Conservation (phyloP, 64 coral and sea anemone species). For the Montipora capricornis region DNA sequence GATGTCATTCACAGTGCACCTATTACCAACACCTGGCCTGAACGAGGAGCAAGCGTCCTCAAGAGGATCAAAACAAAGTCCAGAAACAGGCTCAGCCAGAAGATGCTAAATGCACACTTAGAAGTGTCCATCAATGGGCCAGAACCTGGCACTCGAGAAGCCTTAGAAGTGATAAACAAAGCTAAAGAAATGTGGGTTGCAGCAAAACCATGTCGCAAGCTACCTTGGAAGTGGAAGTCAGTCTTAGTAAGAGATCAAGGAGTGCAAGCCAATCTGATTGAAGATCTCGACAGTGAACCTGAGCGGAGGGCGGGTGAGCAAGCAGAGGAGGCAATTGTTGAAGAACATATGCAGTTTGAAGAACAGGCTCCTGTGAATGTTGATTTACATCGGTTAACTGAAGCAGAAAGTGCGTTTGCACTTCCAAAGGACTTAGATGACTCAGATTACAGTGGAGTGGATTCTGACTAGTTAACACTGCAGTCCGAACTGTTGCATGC, state of each 20-base stretch:
- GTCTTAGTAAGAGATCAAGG: slow-evolving; percentile 48
- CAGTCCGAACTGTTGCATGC: no score
- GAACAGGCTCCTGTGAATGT: slow-evolving; percentile 49
- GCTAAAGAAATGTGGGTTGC: slow-evolving; percentile 54
- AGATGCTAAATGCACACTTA: slow-evolving; percentile 39
- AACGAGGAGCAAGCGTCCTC: slow-evolving; percentile 48
- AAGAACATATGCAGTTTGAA: slow-evolving; percentile 48
- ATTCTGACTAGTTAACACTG: no score
- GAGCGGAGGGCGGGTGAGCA: slow-evolving; percentile 19
- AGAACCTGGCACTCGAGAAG: slow-evolving; percentile 41
- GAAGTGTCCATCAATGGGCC: no score
- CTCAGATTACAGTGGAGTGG: background rate
- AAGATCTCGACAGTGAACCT: slow-evolving; percentile 47
- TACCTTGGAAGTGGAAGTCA: slow-evolving; percentile 24
- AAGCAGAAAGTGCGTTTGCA: slow-evolving; percentile 45
- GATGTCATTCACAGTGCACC: slow-evolving; percentile 35
- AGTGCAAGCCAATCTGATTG: slow-evolving; percentile 32
- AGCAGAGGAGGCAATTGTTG: slow-evolving; percentile 43
- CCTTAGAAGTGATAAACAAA: slow-evolving; percentile 54
- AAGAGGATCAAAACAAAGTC: slow-evolving; percentile 44
- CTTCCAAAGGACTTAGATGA: slow-evolving; percentile 45
- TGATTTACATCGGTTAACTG: slow-evolving; percentile 29
- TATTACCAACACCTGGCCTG: slow-evolving; percentile 42
- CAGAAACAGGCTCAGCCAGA: background rate
- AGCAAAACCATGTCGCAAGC: slow-evolving; percentile 51